A percentile compares a stretch with the other conserved stretches of the same genome.
Conservation (phyloP, 2,888 invertebrate species). For the Vesta saturnalis region DNA sequence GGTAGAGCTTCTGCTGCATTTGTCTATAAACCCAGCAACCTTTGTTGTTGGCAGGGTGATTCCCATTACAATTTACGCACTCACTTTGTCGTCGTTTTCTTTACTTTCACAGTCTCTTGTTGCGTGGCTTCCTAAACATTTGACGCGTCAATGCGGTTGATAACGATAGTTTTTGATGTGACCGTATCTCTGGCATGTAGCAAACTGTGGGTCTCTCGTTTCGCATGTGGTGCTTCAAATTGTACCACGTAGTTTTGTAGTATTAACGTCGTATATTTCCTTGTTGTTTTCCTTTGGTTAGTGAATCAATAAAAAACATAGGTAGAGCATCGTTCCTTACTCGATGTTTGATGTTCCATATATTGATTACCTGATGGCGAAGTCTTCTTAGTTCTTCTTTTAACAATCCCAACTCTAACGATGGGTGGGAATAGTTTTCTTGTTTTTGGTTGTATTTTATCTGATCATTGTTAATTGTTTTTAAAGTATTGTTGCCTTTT, state of each 20-base stretch:
- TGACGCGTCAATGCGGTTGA: background rate
- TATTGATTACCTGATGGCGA: constrained; percentile 5
- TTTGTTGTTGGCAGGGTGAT: no score
- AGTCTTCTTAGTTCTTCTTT: constrained; percentile 15
- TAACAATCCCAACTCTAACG: background rate
- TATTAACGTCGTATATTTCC: constrained; percentile 2
- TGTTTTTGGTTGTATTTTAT: constrained; percentile 17
- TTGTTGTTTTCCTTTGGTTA: constrained; percentile 14
- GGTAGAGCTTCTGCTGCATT: no score
- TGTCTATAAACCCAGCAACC: no score
- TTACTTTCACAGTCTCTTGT: background rate
- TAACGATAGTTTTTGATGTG: background rate
- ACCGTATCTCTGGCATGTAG: background rate
- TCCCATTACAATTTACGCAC: background rate
- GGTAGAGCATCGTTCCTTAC: constrained; percentile 2
- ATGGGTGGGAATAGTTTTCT: constrained; percentile 12
- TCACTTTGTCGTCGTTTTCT: background rate
- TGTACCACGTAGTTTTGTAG: constrained; percentile 3
- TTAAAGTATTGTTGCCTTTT: constrained; percentile 6
- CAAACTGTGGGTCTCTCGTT: background rate
- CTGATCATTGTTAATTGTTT: constrained; percentile 12
- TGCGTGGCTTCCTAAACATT: background rate
- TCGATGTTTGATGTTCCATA: constrained; percentile 13
- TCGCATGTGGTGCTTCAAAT: no score
- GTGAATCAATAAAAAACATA: constrained; percentile 20